These are phyloP conservation scores for Merluccius polli DNA, from an alignment of 2,797 vertebrate genomes.

Conservation along the genomic window DNA sequence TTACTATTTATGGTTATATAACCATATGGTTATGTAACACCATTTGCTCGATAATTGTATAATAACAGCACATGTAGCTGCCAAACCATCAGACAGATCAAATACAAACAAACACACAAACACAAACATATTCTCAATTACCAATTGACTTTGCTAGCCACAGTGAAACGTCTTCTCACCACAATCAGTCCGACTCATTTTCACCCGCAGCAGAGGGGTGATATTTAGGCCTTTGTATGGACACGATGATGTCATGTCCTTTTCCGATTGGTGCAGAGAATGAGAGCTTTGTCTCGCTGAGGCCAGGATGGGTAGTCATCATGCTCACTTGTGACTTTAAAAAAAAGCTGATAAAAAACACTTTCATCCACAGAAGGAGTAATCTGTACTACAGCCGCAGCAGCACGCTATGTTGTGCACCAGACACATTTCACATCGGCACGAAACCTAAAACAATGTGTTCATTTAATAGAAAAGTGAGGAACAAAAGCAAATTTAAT, in stretches of 20 bases:
- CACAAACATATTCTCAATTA: background rate
- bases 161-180: conserved; percentile 47
- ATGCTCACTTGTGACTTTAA: conserved; percentile 63
- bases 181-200: conserved; percentile 6
- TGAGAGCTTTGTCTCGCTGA: conserved; percentile 68
- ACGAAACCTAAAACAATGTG: background rate
- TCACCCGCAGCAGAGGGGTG: conserved; percentile 43
- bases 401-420: background rate
- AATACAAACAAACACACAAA: background rate
- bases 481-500: background rate
- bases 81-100: background rate
- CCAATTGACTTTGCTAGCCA: background rate
- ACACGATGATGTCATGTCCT: conserved; percentile 72
- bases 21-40: background rate
- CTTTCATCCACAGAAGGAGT: conserved; percentile 22
- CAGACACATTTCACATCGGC: background rate
- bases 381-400: background rate
- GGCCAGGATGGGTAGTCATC: conserved; percentile 49
- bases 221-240: conserved; percentile 62
- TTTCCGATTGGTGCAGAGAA: conserved; percentile 73
- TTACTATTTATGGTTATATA: background rate
- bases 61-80: background rate
- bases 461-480: background rate
- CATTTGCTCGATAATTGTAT: background rate
- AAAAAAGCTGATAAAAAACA: conserved; percentile 35